Percentiles rank a stretch among this genome's conserved stretches.
Conservation (phyloP, 2,888 invertebrate genomes). For the Platycheirus rosarum region DNA sequence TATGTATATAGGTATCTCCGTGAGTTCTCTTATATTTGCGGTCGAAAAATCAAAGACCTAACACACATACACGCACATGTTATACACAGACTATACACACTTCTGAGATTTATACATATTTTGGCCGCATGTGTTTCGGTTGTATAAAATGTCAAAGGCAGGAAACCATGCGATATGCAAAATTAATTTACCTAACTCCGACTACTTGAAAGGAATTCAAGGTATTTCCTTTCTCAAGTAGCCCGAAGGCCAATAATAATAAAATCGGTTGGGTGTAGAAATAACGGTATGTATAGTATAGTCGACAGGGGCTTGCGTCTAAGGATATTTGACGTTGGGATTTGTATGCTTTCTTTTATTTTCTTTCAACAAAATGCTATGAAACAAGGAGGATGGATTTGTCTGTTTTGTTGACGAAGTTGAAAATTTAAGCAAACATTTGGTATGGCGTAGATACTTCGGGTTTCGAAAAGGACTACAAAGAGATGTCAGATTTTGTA, state of each 20-base stretch:
- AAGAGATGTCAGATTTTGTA: slow-evolving; percentile 25
- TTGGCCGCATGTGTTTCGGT: slow-evolving; percentile 14
- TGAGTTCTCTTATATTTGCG: slow-evolving; percentile 46
- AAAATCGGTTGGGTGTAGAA: slow-evolving; percentile 36
- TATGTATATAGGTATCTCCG: too few relatives aligned
- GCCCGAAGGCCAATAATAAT: slow-evolving; percentile 45
- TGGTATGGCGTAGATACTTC: background rate
- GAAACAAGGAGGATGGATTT: background rate
- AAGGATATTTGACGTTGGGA: slow-evolving; percentile 16
- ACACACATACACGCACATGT: background rate
- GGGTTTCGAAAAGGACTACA: background rate
- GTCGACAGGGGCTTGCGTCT: background rate
- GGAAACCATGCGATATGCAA: slow-evolving; percentile 55
- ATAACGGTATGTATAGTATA: background rate
- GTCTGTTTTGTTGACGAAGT: slow-evolving; percentile 15
- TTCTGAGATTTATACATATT: slow-evolving; percentile 6
- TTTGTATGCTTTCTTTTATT: background rate
- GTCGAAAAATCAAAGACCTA: slow-evolving; percentile 55
- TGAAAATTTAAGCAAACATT: background rate
- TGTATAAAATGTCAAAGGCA: slow-evolving; percentile 41
- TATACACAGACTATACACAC: background rate
- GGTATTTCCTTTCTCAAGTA: slow-evolving; percentile 51
- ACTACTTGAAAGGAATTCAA: slow-evolving; percentile 53
- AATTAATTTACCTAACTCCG: slow-evolving; percentile 59
- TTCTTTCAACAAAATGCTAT: background rate